A percentile compares a stretch with the other conserved stretches of the same genome.
Evolutionary conservation across 2,888 invertebrate genomes (phyloP).

Genomic region (Melangyna quadrimaculata): DNA sequence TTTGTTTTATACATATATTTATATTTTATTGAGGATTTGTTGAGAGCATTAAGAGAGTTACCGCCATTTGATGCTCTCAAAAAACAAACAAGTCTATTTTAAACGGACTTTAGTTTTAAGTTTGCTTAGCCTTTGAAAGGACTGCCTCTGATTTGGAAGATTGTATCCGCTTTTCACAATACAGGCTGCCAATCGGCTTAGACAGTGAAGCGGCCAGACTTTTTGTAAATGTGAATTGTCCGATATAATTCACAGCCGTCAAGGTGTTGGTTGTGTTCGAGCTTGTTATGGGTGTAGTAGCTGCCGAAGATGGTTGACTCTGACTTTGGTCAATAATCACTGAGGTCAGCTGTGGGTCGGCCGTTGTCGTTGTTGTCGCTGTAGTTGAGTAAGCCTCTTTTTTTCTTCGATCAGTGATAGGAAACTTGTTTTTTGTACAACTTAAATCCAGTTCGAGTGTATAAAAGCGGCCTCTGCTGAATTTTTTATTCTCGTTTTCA

Average conservation of each 20-base stretch:
- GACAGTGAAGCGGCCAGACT: slow-evolving; percentile 78
- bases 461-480: slow-evolving; percentile 79
- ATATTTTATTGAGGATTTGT: slow-evolving; percentile 31
- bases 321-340: slow-evolving; percentile 6
- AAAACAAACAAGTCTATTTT: not conserved
- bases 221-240: slow-evolving; percentile 75
- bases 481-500: slow-evolving; percentile 78
- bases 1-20: slow-evolving; percentile 21
- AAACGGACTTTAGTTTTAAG: slow-evolving; percentile 19
- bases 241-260: slow-evolving; percentile 22
- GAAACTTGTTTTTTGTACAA: slow-evolving; percentile 84
- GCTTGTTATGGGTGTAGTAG: slow-evolving; percentile 58
- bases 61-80: not conserved
- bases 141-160: slow-evolving; percentile 80
- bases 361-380: slow-evolving; percentile 21
- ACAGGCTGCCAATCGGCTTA: slow-evolving; percentile 79
- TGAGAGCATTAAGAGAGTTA: not conserved
- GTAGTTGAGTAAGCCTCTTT: slow-evolving; percentile 49
- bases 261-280: slow-evolving; percentile 19
- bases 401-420: slow-evolving; percentile 81
- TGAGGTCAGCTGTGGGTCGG: not conserved
- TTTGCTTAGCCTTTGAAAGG: slow-evolving; percentile 72
- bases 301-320: slow-evolving; percentile 35
- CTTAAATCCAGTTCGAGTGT: slow-evolving; percentile 82
- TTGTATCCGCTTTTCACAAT: slow-evolving; percentile 80